These are phyloP conservation scores for Plectropomus leopardus DNA, from an alignment of 2,113 vertebrate species.

Conservation along the genomic window DNA sequence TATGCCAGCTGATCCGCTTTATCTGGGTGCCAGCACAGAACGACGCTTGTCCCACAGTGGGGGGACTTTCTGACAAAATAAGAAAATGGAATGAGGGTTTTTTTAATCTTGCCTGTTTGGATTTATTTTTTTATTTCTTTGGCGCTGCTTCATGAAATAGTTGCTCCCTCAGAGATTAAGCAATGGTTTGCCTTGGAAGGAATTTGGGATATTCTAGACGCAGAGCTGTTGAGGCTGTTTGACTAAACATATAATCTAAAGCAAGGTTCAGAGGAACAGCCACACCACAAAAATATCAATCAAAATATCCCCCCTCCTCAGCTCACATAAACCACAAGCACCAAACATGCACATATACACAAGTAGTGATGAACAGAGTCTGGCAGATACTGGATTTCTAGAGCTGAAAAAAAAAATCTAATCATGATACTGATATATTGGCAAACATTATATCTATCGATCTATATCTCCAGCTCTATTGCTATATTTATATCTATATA, in stretches of 20 bases:
- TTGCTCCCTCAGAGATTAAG: constrained; percentile 47
- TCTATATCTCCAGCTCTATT: too few species aligned
- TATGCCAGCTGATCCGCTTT: constrained; percentile 62
- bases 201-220: constrained; percentile 62
- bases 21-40: constrained; percentile 50
- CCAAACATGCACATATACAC: constrained; percentile 25
- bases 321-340: constrained; percentile 41
- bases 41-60: constrained; percentile 25
- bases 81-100: constrained; percentile 34
- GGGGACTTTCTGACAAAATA: constrained; percentile 44
- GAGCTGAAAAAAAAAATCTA: too few species aligned
- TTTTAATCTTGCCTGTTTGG: constrained; percentile 18
- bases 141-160: constrained; percentile 39
- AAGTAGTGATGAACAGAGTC: constrained; percentile 8
- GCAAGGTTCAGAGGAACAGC: constrained; percentile 63
- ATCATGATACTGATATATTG: too few species aligned
- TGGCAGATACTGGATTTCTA: too few species aligned
- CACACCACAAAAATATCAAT: constrained; percentile 67
- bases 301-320: constrained; percentile 59
- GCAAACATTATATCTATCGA: too few species aligned
- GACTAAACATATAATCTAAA: constrained; percentile 73
- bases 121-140: constrained; percentile 9
- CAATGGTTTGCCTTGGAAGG: constrained; percentile 71
- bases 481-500: too few species aligned
- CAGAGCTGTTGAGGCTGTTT: constrained; percentile 57